These are phyloP conservation scores for Litoditis marina DNA, from an alignment of 2,888 invertebrate species.

Conservation along the genomic window DNA sequence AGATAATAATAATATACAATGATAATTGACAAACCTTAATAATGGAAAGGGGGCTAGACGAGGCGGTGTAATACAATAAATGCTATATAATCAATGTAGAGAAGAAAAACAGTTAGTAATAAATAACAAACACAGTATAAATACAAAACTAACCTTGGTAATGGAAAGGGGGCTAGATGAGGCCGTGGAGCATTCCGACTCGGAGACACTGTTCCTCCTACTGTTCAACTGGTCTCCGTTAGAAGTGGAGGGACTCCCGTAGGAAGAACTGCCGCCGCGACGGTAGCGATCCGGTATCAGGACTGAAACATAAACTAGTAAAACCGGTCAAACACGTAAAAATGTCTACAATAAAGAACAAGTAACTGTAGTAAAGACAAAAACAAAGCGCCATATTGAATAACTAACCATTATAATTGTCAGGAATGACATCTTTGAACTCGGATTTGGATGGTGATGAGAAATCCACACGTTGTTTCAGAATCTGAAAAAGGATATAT, in stretches of 20 bases:
- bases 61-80: constrained; percentile 9
- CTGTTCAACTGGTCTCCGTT: background rate
- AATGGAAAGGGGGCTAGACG: constrained; percentile 16
- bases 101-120: background rate
- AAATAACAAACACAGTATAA: background rate
- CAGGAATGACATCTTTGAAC: constrained; percentile 8
- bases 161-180: constrained; percentile 16
- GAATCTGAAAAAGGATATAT: constrained; percentile 9
- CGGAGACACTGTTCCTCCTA: constrained; percentile 1
- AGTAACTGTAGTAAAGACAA: background rate
- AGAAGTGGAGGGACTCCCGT: constrained; percentile 11
- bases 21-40: constrained; percentile 5
- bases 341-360: background rate
- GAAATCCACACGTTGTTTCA: constrained; percentile 9
- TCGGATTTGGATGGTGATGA: background rate
- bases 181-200: constrained; percentile 10
- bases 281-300: constrained; percentile 5
- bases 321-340: background rate
- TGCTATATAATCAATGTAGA: too few species aligned
- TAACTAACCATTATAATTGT: constrained; percentile 9
- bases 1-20: too few species aligned
- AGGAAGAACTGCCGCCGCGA: constrained; percentile 3
- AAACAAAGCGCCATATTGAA: background rate
- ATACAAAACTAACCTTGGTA: background rate
- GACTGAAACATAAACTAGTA: constrained; percentile 7